These are phyloP conservation scores for Hyposoter didymator DNA, from an alignment of 2,888 invertebrate species.

Conservation along the genomic window DNA sequence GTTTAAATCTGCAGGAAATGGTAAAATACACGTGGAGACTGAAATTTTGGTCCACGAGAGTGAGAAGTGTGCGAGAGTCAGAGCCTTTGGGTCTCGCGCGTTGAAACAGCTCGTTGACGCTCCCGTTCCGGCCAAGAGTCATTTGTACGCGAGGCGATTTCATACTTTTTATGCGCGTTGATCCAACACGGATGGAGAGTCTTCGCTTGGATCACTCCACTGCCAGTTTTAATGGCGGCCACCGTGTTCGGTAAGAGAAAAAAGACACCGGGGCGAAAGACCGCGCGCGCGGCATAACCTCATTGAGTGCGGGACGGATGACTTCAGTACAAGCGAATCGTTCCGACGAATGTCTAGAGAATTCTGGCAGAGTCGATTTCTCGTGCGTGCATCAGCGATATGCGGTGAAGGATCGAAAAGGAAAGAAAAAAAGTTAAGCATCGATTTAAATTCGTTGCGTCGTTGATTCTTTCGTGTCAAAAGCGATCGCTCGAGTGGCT, in stretches of 20 bases:
- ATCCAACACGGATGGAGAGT: constrained; percentile 23
- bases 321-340: constrained; percentile 47
- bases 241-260: constrained; percentile 6
- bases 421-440: constrained; percentile 62
- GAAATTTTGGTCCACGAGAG: not conserved
- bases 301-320: constrained; percentile 60
- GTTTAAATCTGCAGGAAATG: not conserved
- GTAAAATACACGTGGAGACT: not conserved
- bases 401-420: not conserved
- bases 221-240: constrained; percentile 51
- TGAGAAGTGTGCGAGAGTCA: not conserved
- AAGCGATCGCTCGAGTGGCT: constrained; percentile 20
- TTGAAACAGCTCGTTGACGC: constrained; percentile 51
- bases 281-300: constrained; percentile 43
- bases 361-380: constrained; percentile 48
- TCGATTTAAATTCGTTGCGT: constrained; percentile 70
- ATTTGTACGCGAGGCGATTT: constrained; percentile 65
- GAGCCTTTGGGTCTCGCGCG: not conserved
- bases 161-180: constrained; percentile 52
- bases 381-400: not conserved
- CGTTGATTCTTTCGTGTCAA: constrained; percentile 44
- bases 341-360: constrained; percentile 47
- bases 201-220: constrained; percentile 35
- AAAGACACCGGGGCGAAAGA: too few species aligned
- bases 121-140: constrained; percentile 61